Conservation (phyloP, 2,888 invertebrate species). For the Pyrgus malvae region DNA sequence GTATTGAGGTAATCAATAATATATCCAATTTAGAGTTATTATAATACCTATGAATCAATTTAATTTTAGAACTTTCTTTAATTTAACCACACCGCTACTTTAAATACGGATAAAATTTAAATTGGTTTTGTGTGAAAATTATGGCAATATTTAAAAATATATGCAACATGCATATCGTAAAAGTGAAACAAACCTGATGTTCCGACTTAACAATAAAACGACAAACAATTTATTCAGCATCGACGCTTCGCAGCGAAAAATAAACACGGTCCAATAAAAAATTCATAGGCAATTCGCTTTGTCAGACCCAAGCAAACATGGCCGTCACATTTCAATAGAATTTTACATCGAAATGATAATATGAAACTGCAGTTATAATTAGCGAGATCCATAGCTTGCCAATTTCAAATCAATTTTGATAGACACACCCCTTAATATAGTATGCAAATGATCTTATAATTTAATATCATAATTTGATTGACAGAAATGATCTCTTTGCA, state of each 20-base stretch:
- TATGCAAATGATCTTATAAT: constrained; percentile 49
- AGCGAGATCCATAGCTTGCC: constrained; percentile 56
- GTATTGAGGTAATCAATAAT: too few species aligned
- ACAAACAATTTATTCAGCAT: constrained; percentile 60
- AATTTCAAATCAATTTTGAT: constrained; percentile 56
- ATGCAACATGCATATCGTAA: background rate
- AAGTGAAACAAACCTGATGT: constrained; percentile 26
- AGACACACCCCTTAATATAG: constrained; percentile 45
- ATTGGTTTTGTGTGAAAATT: too few species aligned
- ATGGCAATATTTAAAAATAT: too few species aligned
- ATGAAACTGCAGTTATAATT: constrained; percentile 65
- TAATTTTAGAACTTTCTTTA: too few species aligned
- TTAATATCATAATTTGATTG: constrained; percentile 64
- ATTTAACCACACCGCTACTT: too few species aligned
- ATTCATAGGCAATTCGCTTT: constrained; percentile 65
- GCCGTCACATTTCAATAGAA: constrained; percentile 41
- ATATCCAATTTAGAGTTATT: too few species aligned
- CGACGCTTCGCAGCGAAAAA: constrained; percentile 68
- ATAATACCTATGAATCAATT: too few species aligned
- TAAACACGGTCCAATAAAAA: constrained; percentile 63
- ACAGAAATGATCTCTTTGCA: constrained; percentile 51
- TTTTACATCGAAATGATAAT: constrained; percentile 48
- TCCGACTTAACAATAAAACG: constrained; percentile 45
- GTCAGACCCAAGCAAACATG: constrained; percentile 51
- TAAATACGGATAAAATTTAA: background rate